Percentiles rank a stretch among this genome's conserved stretches.
These are phyloP conservation scores for Spodoptera litura DNA, from an alignment of 1,140 invertebrate genomes.

Conservation along the genomic window DNA sequence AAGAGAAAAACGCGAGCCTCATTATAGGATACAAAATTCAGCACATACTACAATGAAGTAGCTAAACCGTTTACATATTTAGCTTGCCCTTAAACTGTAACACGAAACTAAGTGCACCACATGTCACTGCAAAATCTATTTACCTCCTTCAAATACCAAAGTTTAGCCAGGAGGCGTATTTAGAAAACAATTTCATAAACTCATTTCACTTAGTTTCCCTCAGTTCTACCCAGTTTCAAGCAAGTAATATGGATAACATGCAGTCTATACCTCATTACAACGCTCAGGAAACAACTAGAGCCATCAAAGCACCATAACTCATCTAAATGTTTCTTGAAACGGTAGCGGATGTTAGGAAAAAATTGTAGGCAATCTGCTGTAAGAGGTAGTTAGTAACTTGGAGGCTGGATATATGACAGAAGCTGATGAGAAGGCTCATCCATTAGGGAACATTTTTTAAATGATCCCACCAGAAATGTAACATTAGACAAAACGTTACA, in stretches of 20 bases:
- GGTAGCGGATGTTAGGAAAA: slow-evolving; percentile 59
- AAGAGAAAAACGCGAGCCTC: too few relatives aligned
- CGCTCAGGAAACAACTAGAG: slow-evolving; percentile 21
- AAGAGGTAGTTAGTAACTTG: slow-evolving; percentile 51
- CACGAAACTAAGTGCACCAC: too few relatives aligned
- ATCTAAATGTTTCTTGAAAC: slow-evolving; percentile 57
- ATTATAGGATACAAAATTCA: too few relatives aligned
- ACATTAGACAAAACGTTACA: too few relatives aligned
- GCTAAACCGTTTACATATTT: too few relatives aligned
- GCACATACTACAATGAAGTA: too few relatives aligned
- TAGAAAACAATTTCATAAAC: slow-evolving; percentile 15
- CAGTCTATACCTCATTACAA: slow-evolving; percentile 24
- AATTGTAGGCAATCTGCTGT: slow-evolving; percentile 56
- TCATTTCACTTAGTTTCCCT: slow-evolving; percentile 1
- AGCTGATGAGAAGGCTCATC: neutral
- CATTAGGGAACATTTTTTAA: neutral
- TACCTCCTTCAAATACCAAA: neutral
- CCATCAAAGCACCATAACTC: slow-evolving; percentile 35
- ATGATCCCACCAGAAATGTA: too few relatives aligned
- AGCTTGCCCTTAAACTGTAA: too few relatives aligned
- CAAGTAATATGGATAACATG: slow-evolving; percentile 7
- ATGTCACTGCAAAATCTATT: too few relatives aligned
- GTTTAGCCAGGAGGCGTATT: neutral
- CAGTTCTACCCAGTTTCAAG: neutral
- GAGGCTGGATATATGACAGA: neutral